Percentiles rank a stretch among this genome's conserved stretches.
These are phyloP conservation scores for Dicranocentrus wangi DNA, from an alignment of 2,888 invertebrate genomes.

Conservation along the genomic window DNA sequence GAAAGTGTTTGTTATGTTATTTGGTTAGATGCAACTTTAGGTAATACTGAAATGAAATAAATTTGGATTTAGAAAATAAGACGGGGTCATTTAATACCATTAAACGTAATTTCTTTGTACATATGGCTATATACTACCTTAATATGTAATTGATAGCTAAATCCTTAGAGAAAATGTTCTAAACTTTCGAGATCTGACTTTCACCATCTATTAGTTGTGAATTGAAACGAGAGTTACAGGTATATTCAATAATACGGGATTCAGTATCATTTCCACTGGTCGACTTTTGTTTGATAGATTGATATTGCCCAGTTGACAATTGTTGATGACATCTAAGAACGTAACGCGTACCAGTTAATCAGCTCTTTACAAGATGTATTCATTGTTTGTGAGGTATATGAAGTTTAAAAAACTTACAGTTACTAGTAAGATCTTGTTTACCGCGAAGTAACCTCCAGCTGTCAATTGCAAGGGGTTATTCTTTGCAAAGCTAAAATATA, in stretches of 20 bases:
- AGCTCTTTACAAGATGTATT: background rate
- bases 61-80: too few species aligned
- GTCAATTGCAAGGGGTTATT: constrained; percentile 68
- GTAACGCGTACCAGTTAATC: background rate
- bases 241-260: background rate
- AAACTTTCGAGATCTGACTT: too few species aligned
- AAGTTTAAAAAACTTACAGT: constrained; percentile 47
- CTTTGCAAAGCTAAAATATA: constrained; percentile 68
- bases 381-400: background rate
- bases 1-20: too few species aligned
- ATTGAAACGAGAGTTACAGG: background rate
- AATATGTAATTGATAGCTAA: too few species aligned
- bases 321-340: constrained; percentile 57
- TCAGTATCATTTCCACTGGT: constrained; percentile 64
- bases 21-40: too few species aligned
- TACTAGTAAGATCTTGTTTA: constrained; percentile 63
- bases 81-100: too few species aligned
- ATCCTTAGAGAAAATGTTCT: too few species aligned
- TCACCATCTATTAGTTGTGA: too few species aligned
- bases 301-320: constrained; percentile 68
- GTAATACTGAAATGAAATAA: too few species aligned
- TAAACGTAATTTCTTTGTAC: too few species aligned
- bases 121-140: too few species aligned
- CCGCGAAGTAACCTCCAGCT: constrained; percentile 68
- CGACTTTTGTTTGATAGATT: constrained; percentile 68